phyloP scores from a whole-genome alignment of 2,888 invertebrate species.

The Drosophila macrospina region DNA sequence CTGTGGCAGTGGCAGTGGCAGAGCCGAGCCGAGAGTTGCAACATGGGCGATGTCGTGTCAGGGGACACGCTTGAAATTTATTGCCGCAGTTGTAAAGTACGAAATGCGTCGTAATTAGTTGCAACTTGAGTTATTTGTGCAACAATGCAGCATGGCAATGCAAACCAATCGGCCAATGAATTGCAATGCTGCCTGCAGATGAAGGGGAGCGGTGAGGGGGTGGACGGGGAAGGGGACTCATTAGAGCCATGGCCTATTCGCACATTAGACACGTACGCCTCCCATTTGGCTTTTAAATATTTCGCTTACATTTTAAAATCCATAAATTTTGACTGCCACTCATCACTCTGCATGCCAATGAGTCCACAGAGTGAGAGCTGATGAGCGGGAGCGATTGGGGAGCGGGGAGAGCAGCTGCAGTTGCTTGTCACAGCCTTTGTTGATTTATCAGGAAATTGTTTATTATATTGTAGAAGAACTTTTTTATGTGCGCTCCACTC shows the following conservation, averaged over 20 bases:
- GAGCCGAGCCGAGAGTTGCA: constrained; percentile 27
- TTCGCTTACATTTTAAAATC: constrained; percentile 73
- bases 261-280: constrained; percentile 78
- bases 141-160: constrained; percentile 64
- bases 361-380: constrained; percentile 27
- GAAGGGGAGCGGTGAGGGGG: too few species aligned
- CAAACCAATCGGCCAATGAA: constrained; percentile 51
- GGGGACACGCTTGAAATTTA: constrained; percentile 77
- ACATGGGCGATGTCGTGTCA: constrained; percentile 70
- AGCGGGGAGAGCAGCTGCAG: not conserved
- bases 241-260: constrained; percentile 64
- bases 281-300: constrained; percentile 57
- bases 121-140: constrained; percentile 81
- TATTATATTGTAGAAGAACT: constrained; percentile 73
- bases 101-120: constrained; percentile 80
- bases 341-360: constrained; percentile 72
- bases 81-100: constrained; percentile 78
- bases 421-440: constrained; percentile 33
- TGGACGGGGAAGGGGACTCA: too few species aligned
- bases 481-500: constrained; percentile 67
- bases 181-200: too few species aligned
- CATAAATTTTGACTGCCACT: constrained; percentile 66
- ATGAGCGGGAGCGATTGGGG: not conserved
- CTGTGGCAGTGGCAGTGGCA: constrained; percentile 23
- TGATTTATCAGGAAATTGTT: constrained; percentile 79